Evolutionary conservation across 2,113 vertebrate species (phyloP).

Genomic region (Platycercus adscitus): DNA sequence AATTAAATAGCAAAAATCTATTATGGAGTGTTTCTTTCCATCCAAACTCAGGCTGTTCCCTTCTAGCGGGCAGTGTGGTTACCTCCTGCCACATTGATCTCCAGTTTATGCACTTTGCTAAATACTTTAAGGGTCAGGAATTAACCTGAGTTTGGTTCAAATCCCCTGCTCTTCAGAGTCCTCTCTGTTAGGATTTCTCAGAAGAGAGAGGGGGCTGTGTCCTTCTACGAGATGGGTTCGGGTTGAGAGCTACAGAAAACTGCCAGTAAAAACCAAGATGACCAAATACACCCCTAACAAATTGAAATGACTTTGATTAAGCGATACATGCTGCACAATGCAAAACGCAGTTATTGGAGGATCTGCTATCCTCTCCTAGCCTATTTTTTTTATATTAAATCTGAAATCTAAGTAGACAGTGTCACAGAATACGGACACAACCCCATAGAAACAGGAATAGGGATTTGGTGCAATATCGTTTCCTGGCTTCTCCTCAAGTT

Average conservation of each 20-base stretch:
- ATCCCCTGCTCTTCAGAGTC: neutral
- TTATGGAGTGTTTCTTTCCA: neutral
- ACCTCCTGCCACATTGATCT: neutral
- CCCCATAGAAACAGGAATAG: neutral
- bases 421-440: neutral
- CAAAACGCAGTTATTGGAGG: neutral
- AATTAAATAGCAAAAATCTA: neutral
- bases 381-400: neutral
- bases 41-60: neutral
- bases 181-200: neutral
- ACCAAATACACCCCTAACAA: neutral
- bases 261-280: neutral
- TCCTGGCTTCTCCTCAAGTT: neutral
- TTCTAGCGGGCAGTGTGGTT: neutral
- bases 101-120: neutral
- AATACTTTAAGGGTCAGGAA: neutral
- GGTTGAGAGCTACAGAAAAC: neutral
- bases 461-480: neutral
- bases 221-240: neutral
- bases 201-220: neutral
- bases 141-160: neutral
- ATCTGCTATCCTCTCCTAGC: neutral
- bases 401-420: neutral
- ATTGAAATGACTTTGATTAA: neutral
- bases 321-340: neutral